Evolutionary conservation across 2,113 vertebrate genomes (phyloP), one percentile per base, ranked within the genome.

Genomic region (Nothoprocta perdicaria): DNA sequence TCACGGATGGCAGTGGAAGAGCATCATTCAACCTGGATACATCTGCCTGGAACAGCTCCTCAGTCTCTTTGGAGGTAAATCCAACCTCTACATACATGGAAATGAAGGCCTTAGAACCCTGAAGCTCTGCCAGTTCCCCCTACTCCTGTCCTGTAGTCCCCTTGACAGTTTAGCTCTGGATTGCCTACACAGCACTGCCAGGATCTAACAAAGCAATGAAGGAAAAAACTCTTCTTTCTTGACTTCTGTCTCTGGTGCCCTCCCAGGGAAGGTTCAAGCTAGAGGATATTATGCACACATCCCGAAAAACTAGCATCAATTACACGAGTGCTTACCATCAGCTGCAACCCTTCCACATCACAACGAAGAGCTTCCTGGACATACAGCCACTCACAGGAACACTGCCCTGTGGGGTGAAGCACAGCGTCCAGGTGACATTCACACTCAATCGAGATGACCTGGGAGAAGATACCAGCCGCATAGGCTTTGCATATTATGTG

Each of bases 401-500:
- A 27, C 41, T 97, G 78, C 83, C 86, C 2, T 97, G 97, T 76
- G 94, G 93, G 9, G 23, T 82, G 62, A 93, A 74, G 50, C 95
- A 96, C 35, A 76, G 94, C 11, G 41, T 97, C 10, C 85, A 83
- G 53, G 97, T 97, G 80, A 93, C 83, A 85, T 97, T 53, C 57
- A 94, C 15, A 5, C 92, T 96, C 69, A 41, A 29, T 24, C 17
- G 96, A 84, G 85, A 94, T 43, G 86, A 91, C 43, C 77, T 87
- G 38, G 88, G 80, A 81, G 91, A 97, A 66, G 93, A 95, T 62
- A 57, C 96, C 63, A 66, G n/a, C 74, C 81, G 89, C 5, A 83
- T 96, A 65, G 78, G 87, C 67, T 97, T 98, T 87, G 88, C 71
- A 7, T 98, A 97, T 80, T 96, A 93, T 21, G 97, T 98, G 84